phyloP scores from a whole-genome alignment of 2,888 invertebrate genomes.

The Seira musarum region DNA sequence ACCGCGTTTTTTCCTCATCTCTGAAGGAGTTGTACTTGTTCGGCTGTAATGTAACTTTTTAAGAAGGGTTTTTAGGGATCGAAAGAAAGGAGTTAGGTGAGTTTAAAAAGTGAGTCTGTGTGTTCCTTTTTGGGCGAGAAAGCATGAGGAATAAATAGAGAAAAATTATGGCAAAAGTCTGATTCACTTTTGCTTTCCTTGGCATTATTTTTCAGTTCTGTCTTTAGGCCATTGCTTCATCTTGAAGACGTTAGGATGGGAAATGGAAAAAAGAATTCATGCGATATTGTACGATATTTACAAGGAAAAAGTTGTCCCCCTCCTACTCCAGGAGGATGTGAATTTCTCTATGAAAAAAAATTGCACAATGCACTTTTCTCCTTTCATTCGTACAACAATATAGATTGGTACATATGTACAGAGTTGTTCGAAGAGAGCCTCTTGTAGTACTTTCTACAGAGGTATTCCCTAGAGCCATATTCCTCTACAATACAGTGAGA shows the following conservation, averaged over 20 bases:
- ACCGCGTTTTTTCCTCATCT: background rate
- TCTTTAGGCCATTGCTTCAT: background rate
- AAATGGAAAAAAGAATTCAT: background rate
- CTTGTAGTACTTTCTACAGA: conserved; percentile 2
- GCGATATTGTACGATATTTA: background rate
- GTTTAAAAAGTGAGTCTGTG: background rate
- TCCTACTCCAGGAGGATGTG: background rate
- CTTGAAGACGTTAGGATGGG: background rate
- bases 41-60: background rate
- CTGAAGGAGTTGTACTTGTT: background rate
- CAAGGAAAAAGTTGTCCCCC: no score
- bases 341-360: conserved; percentile 14
- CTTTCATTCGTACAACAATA: conserved; percentile 2
- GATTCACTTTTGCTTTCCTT: background rate
- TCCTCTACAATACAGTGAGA: background rate
- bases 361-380: background rate
- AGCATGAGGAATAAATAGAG: background rate
- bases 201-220: background rate
- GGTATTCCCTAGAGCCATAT: conserved; percentile 36
- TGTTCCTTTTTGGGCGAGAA: background rate
- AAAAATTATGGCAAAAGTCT: background rate
- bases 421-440: conserved; percentile 15
- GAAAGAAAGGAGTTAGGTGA: no score
- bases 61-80: background rate
- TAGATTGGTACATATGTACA: conserved; percentile 30